Conservation (phyloP, 1,140 invertebrate genomes). For the Wiebesia pumilae region DNA sequence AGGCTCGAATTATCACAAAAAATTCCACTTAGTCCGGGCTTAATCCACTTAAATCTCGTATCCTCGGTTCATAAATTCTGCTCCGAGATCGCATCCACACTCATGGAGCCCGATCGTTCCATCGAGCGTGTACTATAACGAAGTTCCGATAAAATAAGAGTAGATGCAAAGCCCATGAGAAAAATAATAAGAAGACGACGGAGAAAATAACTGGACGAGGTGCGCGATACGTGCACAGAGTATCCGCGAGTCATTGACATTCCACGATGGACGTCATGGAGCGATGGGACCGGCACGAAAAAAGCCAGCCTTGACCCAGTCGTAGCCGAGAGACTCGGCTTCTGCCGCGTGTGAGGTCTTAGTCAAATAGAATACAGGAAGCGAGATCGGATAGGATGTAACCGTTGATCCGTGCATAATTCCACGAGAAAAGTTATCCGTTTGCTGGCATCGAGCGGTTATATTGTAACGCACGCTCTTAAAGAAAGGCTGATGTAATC, state of each 20-base stretch:
- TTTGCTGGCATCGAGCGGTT: background rate
- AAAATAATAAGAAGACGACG: background rate
- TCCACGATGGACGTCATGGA: slow-evolving; percentile 24
- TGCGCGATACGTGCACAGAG: background rate
- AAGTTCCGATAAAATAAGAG: background rate
- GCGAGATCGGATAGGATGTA: background rate
- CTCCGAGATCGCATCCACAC: background rate
- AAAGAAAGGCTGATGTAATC: slow-evolving; percentile 33
- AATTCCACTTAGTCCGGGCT: too few relatives aligned
- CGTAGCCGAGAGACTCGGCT: background rate
- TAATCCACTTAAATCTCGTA: background rate
- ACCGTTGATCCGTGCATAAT: background rate
- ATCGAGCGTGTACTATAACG: slow-evolving; percentile 4
- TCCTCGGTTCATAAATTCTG: background rate
- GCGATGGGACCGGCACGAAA: slow-evolving; percentile 8
- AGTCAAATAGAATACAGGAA: slow-evolving; percentile 8
- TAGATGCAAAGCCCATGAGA: background rate
- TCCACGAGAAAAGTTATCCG: background rate
- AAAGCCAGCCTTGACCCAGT: slow-evolving; percentile 45
- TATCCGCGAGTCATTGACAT: slow-evolving; percentile 42
- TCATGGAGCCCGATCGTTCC: background rate
- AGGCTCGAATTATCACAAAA: background rate
- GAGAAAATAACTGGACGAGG: background rate
- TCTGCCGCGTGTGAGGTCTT: background rate
- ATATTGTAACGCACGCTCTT: background rate